These are phyloP conservation scores for Neodiprion fabricii DNA, from an alignment of 1,140 invertebrate species.

Conservation along the genomic window DNA sequence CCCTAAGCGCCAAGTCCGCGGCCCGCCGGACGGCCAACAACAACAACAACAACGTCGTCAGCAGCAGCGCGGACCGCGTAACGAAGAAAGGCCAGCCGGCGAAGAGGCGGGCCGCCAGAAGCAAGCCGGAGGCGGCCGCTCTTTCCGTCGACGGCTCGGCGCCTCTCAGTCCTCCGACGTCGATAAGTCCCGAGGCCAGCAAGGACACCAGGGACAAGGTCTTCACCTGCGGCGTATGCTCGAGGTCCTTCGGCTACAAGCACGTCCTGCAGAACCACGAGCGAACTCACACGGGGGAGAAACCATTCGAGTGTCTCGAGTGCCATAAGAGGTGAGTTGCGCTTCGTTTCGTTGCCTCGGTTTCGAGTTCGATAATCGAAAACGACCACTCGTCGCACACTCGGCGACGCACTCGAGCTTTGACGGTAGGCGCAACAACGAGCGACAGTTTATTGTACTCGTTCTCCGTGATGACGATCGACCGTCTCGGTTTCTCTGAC, in stretches of 20 bases:
- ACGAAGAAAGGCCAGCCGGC: conserved; percentile 47
- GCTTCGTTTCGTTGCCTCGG: not conserved
- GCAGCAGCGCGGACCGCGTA: conserved; percentile 52
- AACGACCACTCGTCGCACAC: not conserved
- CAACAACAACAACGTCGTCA: conserved; percentile 57
- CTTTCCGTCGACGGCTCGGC: conserved; percentile 45
- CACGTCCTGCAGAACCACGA: conserved; percentile 96
- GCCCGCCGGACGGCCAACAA: conserved; percentile 44
- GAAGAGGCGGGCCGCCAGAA: conserved; percentile 49
- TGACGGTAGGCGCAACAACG: too few species aligned
- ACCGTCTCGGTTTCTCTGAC: too few species aligned
- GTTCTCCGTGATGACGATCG: too few species aligned
- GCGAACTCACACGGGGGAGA: conserved; percentile 95
- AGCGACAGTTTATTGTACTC: too few species aligned
- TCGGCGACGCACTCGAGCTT: too few species aligned
- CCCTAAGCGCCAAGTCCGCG: conserved; percentile 42
- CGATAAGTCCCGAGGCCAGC: conserved; percentile 56
- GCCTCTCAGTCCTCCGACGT: conserved; percentile 53
- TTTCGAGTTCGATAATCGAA: not conserved
- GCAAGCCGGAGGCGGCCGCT: conserved; percentile 42
- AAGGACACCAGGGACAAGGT: conserved; percentile 75
- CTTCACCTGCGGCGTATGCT: conserved; percentile 88
- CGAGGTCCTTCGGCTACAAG: conserved; percentile 90
- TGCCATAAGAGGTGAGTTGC: conserved; percentile 79
- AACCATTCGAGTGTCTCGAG: conserved; percentile 93